A percentile compares a stretch with the other conserved stretches of the same genome.
Conservation (phyloP, 2,113 vertebrate genomes). For the Suncus etruscus region DNA sequence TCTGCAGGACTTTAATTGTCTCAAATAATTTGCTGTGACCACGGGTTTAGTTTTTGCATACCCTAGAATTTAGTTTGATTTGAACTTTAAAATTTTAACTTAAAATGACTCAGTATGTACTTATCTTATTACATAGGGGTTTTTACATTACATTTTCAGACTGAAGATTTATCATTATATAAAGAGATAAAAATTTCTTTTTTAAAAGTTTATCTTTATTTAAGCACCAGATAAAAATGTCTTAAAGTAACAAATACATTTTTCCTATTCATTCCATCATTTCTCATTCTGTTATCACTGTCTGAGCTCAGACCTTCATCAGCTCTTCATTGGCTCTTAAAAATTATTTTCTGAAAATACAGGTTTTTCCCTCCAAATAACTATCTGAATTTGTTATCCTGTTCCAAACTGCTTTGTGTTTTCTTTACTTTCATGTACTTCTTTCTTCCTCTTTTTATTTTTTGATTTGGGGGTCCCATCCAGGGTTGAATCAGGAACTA, state of each 20-base stretch:
- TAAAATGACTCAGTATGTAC: background rate
- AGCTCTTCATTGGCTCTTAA: background rate
- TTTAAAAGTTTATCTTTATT: too few species aligned
- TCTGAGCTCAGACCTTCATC: background rate
- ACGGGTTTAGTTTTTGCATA: background rate
- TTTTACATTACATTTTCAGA: too few species aligned
- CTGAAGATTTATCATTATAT: too few species aligned
- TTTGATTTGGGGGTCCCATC: too few species aligned
- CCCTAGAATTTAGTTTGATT: background rate
- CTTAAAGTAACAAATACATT: slow-evolving; percentile 33
- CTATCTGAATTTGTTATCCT: background rate
- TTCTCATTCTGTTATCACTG: background rate
- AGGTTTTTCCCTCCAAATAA: background rate
- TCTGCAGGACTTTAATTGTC: background rate
- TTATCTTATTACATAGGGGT: background rate
- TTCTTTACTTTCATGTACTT: background rate
- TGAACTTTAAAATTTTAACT: background rate
- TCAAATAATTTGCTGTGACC: background rate
- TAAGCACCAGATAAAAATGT: too few species aligned
- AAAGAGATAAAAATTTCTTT: too few species aligned
- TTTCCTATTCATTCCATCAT: background rate
- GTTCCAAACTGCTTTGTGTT: background rate
- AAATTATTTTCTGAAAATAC: background rate
- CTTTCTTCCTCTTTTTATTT: background rate
- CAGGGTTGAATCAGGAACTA: too few species aligned